Conservation (phyloP, 2,888 invertebrate species). For the Chirona hameri region DNA sequence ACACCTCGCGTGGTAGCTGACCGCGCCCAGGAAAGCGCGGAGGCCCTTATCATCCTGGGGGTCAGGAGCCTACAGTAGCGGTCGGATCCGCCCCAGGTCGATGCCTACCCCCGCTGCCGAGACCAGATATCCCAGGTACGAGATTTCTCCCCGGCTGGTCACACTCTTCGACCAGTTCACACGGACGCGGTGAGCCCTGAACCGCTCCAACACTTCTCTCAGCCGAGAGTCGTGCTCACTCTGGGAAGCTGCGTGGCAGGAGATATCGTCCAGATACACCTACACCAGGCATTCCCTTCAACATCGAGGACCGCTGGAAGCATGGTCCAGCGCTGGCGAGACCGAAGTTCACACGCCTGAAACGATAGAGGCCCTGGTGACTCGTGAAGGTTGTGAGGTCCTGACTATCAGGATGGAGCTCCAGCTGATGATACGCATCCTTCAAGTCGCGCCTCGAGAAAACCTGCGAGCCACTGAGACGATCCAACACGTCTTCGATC, state of each 20-base stretch:
- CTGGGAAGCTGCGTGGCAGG: not conserved
- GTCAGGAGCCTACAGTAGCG: not conserved
- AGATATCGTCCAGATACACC: not conserved
- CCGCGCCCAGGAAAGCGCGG: not conserved
- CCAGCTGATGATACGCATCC: not conserved
- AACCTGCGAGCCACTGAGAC: not conserved
- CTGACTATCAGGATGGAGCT: not conserved
- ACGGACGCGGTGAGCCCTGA: not conserved
- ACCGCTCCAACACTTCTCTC: not conserved
- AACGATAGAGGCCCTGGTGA: not conserved
- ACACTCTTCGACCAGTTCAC: not conserved
- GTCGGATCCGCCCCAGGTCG: not conserved
- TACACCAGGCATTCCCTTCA: not conserved
- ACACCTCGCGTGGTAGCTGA: too few relatives aligned
- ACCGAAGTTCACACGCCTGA: not conserved
- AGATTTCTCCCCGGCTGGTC: not conserved
- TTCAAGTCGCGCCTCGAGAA: not conserved
- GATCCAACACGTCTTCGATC: not conserved
- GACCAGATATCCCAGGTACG: not conserved
- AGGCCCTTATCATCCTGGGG: not conserved
- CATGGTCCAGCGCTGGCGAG: not conserved
- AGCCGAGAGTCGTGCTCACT: not conserved
- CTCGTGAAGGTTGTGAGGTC: not conserved
- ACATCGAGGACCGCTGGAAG: not conserved
- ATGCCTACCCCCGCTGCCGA: not conserved